Percentiles rank a stretch among this genome's conserved stretches.
Evolutionary conservation across 2,888 invertebrate species (phyloP).

Genomic region (Zygogramma bicolorata): DNA sequence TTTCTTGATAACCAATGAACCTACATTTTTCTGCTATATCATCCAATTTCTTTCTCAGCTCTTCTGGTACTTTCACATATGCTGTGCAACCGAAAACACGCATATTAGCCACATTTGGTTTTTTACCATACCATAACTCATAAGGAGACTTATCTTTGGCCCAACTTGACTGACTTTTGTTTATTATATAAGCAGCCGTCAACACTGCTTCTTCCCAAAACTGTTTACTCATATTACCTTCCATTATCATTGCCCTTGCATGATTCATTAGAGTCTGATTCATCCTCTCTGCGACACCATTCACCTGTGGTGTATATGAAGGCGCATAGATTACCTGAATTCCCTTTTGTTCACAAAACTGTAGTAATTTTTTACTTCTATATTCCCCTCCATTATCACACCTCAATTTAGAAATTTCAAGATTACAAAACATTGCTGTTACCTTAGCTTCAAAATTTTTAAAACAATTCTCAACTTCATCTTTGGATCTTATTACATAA

Average conservation of each 20-base stretch:
- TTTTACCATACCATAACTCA: constrained; percentile 30
- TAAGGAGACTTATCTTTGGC: constrained; percentile 29
- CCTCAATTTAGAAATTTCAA: constrained; percentile 19
- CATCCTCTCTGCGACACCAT: neutral
- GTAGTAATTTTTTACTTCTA: neutral
- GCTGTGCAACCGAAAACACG: constrained; percentile 35
- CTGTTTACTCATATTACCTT: constrained; percentile 22
- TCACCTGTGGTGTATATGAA: neutral
- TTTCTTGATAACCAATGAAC: constrained; percentile 25
- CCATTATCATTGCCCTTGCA: constrained; percentile 3
- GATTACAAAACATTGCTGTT: constrained; percentile 20
- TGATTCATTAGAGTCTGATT: constrained; percentile 6
- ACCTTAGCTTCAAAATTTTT: constrained; percentile 22
- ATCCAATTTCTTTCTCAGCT: constrained; percentile 31
- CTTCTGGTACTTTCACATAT: constrained; percentile 32
- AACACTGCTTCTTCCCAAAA: constrained; percentile 36
- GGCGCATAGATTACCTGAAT: neutral
- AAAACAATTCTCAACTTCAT: constrained; percentile 22
- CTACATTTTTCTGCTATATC: constrained; percentile 34
- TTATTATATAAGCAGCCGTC: too few relatives aligned
- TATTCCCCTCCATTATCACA: constrained; percentile 26
- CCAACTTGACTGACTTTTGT: constrained; percentile 30
- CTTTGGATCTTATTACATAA: constrained; percentile 18
- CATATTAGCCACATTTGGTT: constrained; percentile 36
- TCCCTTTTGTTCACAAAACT: constrained; percentile 16